Base-by-base conservation (phyloP, 2,888 invertebrate species). In the Andrena haemorrhoa region DNA sequence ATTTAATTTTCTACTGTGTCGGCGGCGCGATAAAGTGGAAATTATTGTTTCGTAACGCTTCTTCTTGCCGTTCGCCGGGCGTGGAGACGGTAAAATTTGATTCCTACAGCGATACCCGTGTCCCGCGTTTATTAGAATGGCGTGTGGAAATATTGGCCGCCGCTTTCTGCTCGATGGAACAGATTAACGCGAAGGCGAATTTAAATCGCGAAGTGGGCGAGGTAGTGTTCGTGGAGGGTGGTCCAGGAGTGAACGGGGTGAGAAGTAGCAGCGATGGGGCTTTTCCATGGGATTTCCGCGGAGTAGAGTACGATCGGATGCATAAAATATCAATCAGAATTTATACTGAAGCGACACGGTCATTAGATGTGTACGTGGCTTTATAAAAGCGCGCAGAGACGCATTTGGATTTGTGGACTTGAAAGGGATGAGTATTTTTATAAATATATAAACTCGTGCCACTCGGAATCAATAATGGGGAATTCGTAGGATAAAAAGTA, bases 1-100 rank as follows among this genome's bases (percentile, higher is more conserved):
- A 76, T 76, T 76, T 76, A 58, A 76, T 76, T 72, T 72, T 76
- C 76, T 76, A 73, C 41, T 73, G 20, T 47, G 76, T 10, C 64
- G 31, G 29, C 16, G 47, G 26, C 47, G 58, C 47, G 65, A 56
- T 58, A 64, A 73, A 76, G 65, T 49, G 72, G 47, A 47, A 72
- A 73, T 76, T 33, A 12, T 56, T 23, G 60, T 65, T 73, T 77
- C 26, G 60, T 20, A 73, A 77, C 77, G 16, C 3, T 56, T 10
- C 33, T 60, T 65, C 64, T 77, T 60, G 20, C 63, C 33, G 47
- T 29, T 68, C 23, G 33, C 31, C 26, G 33, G 41, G 8, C 12
- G 33, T 16, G 20, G 41, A 41, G 23, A n/a, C 41, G 29, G 7
- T 16, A 8, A 12, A 26, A 49, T 20, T 31, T 6, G 51, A 63